A percentile compares a stretch with the other conserved stretches of the same genome.
phyloP scores from a whole-genome alignment of 2,797 vertebrate species.

The Gorsachius magnificus region DNA sequence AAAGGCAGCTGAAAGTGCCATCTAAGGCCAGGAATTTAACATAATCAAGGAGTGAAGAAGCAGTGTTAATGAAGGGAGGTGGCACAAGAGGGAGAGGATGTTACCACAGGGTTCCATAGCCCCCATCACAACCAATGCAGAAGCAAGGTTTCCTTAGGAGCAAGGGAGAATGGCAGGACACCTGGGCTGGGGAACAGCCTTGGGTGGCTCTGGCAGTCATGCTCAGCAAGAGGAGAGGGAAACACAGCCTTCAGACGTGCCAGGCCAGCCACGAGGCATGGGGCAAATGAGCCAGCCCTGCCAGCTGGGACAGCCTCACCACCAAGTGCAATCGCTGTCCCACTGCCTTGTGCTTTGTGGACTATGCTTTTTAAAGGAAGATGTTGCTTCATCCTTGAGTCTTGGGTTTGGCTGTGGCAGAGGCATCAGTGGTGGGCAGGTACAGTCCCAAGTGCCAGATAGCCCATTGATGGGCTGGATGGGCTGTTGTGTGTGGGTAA shows the following conservation, averaged over 20 bases:
- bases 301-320: neutral
- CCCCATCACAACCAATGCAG: neutral
- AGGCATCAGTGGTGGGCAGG: neutral
- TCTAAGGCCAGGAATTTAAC: neutral
- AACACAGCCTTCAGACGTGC: neutral
- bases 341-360: neutral
- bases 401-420: neutral
- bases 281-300: neutral
- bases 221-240: neutral
- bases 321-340: neutral
- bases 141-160: neutral
- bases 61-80: neutral
- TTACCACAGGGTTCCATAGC: no score
- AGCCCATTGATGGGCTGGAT: accelerated
- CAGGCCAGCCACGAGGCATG: neutral
- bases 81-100: neutral
- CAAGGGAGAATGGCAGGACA: neutral
- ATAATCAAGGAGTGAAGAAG: neutral
- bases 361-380: neutral
- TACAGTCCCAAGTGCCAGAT: no score
- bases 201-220: neutral
- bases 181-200: neutral
- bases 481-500: neutral
- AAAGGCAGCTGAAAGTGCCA: neutral
- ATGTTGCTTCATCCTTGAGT: neutral